These are phyloP conservation scores for Hexactinellida sp. DNA, from an alignment of 37 sponge, comb jelly and placozoan species.

Conservation along the genomic window DNA sequence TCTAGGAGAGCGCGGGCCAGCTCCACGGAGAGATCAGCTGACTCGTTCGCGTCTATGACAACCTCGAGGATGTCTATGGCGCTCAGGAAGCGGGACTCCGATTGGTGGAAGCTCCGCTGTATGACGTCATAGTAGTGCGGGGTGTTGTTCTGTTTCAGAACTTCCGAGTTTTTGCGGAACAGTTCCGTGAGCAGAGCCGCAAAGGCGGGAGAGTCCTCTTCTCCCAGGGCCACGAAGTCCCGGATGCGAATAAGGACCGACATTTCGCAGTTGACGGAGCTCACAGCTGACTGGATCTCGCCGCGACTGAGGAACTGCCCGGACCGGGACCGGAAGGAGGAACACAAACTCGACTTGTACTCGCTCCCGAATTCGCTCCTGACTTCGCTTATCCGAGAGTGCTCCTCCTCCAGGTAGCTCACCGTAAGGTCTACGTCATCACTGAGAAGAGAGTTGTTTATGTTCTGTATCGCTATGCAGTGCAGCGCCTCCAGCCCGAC, in stretches of 20 bases:
- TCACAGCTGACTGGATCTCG: not conserved
- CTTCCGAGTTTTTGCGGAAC: not conserved
- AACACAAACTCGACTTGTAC: not conserved
- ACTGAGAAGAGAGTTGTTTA: not conserved
- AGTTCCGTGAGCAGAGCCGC: not conserved
- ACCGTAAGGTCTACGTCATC: not conserved
- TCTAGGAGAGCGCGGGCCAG: not conserved
- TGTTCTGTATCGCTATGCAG: not conserved
- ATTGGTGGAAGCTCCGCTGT: not conserved
- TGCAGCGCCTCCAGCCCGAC: not conserved
- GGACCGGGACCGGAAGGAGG: not conserved
- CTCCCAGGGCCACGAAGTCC: not conserved
- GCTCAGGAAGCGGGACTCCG: not conserved
- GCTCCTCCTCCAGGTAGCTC: not conserved
- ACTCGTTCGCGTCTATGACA: not conserved
- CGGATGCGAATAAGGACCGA: not conserved
- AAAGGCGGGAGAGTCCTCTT: not conserved
- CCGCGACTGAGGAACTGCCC: not conserved
- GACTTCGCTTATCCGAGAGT: not conserved
- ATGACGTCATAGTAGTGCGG: not conserved
- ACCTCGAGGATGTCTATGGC: not conserved
- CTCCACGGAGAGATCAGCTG: not conserved
- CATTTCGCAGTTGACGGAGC: not conserved
- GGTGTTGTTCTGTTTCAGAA: not conserved
- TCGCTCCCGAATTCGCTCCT: not conserved